Evolutionary conservation across 2,797 vertebrate species (phyloP).

Genomic region (Pelochelys cantorii): DNA sequence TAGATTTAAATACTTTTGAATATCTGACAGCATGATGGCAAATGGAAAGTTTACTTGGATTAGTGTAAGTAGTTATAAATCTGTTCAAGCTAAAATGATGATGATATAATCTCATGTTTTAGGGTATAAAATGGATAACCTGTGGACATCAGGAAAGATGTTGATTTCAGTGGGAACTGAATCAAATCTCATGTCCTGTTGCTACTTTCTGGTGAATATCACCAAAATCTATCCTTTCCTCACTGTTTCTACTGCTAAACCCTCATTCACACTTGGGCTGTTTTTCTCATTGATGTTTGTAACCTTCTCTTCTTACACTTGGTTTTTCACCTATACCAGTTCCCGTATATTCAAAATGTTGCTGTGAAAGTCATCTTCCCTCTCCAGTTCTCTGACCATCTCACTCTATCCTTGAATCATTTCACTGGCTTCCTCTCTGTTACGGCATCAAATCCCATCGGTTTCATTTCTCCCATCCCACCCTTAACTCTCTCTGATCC

Average conservation of each 20-base stretch:
- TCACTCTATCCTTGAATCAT: neutral
- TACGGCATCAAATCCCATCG: neutral
- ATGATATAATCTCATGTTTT: slow-evolving; percentile 5
- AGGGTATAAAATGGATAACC: neutral
- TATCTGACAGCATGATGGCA: neutral
- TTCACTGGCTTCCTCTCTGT: neutral
- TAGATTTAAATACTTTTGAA: slow-evolving; percentile 17
- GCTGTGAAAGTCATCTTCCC: neutral
- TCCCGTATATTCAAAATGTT: neutral
- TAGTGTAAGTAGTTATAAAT: neutral
- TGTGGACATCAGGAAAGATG: neutral
- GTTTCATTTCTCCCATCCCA: neutral
- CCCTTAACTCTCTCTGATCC: neutral
- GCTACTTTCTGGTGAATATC: neutral
- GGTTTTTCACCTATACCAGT: neutral
- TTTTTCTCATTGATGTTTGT: neutral
- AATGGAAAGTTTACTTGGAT: slow-evolving; percentile 27
- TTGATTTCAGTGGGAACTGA: neutral
- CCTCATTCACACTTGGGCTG: neutral
- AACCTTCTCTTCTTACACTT: neutral
- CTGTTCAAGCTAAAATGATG: slow-evolving; percentile 27
- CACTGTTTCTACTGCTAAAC: fast-evolving
- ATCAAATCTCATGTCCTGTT: neutral
- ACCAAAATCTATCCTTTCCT: neutral
- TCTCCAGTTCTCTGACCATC: neutral